A percentile compares a stretch with the other conserved stretches of the same genome.
These are phyloP conservation scores for Cryptophagus acutangulus DNA, from an alignment of 2,888 invertebrate genomes.

Conservation along the genomic window DNA sequence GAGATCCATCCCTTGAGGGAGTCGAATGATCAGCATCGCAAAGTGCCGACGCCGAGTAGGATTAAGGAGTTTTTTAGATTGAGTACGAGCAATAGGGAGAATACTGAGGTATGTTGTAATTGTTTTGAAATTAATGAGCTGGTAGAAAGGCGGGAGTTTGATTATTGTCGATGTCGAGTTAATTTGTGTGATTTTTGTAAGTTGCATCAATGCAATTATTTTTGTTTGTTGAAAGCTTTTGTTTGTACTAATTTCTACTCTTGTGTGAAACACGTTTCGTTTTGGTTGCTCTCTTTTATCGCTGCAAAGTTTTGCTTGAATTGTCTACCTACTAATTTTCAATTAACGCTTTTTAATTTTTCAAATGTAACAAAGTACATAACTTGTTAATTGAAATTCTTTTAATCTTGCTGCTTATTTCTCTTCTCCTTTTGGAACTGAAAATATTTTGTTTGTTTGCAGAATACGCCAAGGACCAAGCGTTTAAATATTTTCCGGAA, in stretches of 20 bases:
- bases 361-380: background rate
- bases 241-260: slow-evolving; percentile 13
- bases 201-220: no score
- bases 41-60: slow-evolving; percentile 59
- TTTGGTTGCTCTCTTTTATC: slow-evolving; percentile 13
- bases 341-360: background rate
- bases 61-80: slow-evolving; percentile 58
- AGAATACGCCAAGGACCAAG: slow-evolving; percentile 28
- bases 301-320: background rate
- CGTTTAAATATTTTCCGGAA: slow-evolving; percentile 25
- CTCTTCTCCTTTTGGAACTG: no score
- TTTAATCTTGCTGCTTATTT: no score
- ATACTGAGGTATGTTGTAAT: slow-evolving; percentile 34
- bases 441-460: slow-evolving; percentile 15
- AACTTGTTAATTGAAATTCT: no score
- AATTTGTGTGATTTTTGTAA: background rate
- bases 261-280: slow-evolving; percentile 13
- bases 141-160: no score
- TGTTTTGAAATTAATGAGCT: no score
- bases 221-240: slow-evolving; percentile 12
- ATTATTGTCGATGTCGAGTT: no score
- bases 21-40: slow-evolving; percentile 43
- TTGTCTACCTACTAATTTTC: background rate
- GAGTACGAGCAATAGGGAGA: slow-evolving; percentile 33
- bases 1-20: slow-evolving; percentile 58